These are phyloP conservation scores for Drosophila putrida DNA, from an alignment of 2,888 invertebrate species.

Conservation along the genomic window DNA sequence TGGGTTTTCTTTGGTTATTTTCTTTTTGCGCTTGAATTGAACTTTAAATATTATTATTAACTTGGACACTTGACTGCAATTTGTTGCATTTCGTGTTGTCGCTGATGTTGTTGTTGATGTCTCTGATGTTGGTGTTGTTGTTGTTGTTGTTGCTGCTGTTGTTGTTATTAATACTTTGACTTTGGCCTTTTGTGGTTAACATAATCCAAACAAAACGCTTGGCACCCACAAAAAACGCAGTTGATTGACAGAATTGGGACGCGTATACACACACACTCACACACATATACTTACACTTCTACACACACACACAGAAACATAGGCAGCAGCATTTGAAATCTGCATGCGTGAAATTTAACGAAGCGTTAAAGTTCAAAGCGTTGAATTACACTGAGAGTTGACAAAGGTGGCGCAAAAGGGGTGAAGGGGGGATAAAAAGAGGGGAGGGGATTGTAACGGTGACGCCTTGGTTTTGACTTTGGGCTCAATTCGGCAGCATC, in stretches of 20 bases:
- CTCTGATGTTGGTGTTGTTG: background rate
- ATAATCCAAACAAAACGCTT: constrained; percentile 79
- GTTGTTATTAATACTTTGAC: constrained; percentile 74
- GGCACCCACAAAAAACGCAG: constrained; percentile 79
- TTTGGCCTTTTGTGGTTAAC: constrained; percentile 79
- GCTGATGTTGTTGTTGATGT: constrained; percentile 8
- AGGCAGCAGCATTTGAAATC: constrained; percentile 64
- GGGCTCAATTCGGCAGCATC: constrained; percentile 45
- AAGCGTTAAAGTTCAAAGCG: constrained; percentile 82
- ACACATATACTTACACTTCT: constrained; percentile 17
- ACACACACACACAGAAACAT: constrained; percentile 14
- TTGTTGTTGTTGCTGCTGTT: constrained; percentile 16
- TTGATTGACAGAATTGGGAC: constrained; percentile 83
- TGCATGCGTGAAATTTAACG: constrained; percentile 81
- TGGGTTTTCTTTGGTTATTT: background rate
- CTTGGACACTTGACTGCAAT: constrained; percentile 54
- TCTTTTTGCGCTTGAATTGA: constrained; percentile 2
- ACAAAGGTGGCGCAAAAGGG: background rate
- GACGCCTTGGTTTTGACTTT: constrained; percentile 61
- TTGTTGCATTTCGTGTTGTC: constrained; percentile 55
- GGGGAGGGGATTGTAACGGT: background rate
- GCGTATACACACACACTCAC: constrained; percentile 28
- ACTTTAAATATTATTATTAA: constrained; percentile 3
- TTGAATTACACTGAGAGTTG: constrained; percentile 65
- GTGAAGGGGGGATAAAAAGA: no score